phyloP scores from a whole-genome alignment of 2,888 invertebrate genomes.

The Pasiphila rectangulata region DNA sequence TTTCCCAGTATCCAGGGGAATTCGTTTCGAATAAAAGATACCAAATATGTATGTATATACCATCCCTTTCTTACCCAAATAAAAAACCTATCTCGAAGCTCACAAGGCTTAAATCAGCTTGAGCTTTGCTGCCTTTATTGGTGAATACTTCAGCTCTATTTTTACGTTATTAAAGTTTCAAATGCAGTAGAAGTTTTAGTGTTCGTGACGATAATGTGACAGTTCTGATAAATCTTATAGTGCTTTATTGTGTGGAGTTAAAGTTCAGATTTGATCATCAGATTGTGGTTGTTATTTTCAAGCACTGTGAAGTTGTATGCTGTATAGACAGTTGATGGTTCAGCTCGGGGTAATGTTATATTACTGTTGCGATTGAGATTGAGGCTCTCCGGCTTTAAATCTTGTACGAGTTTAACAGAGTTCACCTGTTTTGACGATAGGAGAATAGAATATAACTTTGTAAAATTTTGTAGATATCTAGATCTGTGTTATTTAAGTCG shows the following conservation, averaged over 20 bases:
- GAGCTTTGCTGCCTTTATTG: conserved; percentile 18
- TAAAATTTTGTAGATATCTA: too few species aligned
- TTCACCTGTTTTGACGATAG: too few species aligned
- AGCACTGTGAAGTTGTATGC: conserved; percentile 13
- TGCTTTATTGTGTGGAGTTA: conserved; percentile 14
- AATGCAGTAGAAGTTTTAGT: conserved; percentile 33
- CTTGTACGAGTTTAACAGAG: too few species aligned
- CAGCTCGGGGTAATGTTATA: too few species aligned
- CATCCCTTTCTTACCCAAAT: conserved; percentile 2
- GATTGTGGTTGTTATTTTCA: conserved; percentile 14
- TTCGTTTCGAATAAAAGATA: conserved; percentile 30
- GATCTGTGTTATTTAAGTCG: too few species aligned
- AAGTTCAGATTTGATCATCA: conserved; percentile 16
- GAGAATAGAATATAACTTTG: too few species aligned
- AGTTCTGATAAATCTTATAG: conserved; percentile 15
- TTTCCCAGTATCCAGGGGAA: conserved; percentile 14
- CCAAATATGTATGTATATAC: conserved; percentile 12
- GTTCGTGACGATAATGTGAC: conserved; percentile 31
- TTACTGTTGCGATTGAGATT: too few species aligned
- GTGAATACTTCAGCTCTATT: conserved; percentile 30
- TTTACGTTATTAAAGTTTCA: conserved; percentile 37
- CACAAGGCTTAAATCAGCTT: not conserved
- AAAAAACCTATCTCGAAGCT: not conserved
- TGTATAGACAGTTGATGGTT: not conserved
- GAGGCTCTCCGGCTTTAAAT: too few species aligned